A percentile compares a stretch with the other conserved stretches of the same genome.
These are phyloP conservation scores for Mormyrops attenuatus DNA, from an alignment of 2,797 vertebrate species.

Conservation along the genomic window DNA sequence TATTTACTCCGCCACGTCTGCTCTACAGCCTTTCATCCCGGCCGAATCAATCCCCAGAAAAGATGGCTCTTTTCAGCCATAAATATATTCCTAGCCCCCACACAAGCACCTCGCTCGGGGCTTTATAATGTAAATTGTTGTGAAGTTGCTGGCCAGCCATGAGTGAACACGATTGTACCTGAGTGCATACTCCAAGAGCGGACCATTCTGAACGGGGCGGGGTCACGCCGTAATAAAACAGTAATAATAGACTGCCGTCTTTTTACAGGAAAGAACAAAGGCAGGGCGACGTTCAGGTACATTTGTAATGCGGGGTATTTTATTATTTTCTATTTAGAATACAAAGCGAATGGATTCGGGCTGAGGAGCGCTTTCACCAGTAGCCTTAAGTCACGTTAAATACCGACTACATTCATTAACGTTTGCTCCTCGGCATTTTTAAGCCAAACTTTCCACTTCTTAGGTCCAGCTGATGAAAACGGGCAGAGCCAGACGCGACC, in stretches of 20 bases:
- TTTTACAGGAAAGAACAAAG: conserved; percentile 10
- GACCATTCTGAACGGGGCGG: not conserved
- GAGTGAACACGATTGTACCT: conserved; percentile 60
- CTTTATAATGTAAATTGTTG: conserved; percentile 53
- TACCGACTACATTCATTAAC: conserved; percentile 40
- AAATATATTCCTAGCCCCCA: conserved; percentile 71
- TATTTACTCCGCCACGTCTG: conserved; percentile 97
- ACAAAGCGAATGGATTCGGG: not conserved
- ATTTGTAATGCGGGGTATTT: not conserved
- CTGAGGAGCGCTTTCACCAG: conserved; percentile 36
- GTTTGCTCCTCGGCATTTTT: conserved; percentile 48
- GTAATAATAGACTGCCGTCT: not conserved
- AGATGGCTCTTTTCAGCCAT: conserved; percentile 73
- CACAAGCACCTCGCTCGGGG: conserved; percentile 40
- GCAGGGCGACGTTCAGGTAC: not conserved
- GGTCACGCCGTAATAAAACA: not conserved
- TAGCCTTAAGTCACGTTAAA: conserved; percentile 44
- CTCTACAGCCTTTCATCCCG: conserved; percentile 76
- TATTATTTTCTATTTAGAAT: not conserved
- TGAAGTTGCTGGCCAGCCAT: conserved; percentile 48
- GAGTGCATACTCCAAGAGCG: conserved; percentile 7
- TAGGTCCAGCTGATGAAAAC: conserved; percentile 60
- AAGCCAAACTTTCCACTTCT: conserved; percentile 37
- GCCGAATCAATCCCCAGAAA: conserved; percentile 83
- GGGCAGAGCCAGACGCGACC: conserved; percentile 74